phyloP scores from a whole-genome alignment of 2,888 invertebrate genomes.

The Carterocephalus palaemon region DNA sequence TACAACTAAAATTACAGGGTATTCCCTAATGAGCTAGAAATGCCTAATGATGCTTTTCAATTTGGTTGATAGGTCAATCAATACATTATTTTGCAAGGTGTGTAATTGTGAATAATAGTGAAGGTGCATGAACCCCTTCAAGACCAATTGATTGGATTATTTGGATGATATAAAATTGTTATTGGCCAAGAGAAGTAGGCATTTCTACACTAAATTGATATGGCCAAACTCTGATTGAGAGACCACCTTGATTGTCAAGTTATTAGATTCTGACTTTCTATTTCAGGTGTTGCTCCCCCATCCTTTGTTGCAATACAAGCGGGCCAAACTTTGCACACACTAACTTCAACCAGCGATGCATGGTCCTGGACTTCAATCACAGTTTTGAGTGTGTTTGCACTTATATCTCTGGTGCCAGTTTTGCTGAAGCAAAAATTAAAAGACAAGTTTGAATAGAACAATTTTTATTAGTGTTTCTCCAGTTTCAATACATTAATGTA shows the following conservation, averaged over 20 bases:
- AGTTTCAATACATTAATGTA: conserved; percentile 44
- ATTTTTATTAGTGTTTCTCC: conserved; percentile 48
- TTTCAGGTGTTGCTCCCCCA: conserved; percentile 95
- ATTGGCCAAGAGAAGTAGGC: no score
- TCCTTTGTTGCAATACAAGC: conserved; percentile 98
- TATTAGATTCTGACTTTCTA: conserved; percentile 1
- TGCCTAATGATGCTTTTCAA: no score
- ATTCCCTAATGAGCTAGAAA: no score
- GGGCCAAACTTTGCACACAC: conserved; percentile 95
- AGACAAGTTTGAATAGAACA: conserved; percentile 85
- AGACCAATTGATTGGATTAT: no score
- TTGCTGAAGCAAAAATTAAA: conserved; percentile 88
- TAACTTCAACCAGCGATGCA: conserved; percentile 92
- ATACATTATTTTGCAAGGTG: no score
- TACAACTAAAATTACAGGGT: no score
- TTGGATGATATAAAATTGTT: no score
- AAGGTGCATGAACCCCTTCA: no score
- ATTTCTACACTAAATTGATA: no score
- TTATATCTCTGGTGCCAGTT: conserved; percentile 92
- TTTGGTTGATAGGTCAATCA: no score
- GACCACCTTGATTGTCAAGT: not conserved
- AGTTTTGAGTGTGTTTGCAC: conserved; percentile 87
- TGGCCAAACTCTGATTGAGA: no score
- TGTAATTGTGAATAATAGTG: no score
- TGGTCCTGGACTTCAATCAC: conserved; percentile 93